Conservation (phyloP, 2,797 vertebrate species). For the Acrossocheilus fasciatus region DNA sequence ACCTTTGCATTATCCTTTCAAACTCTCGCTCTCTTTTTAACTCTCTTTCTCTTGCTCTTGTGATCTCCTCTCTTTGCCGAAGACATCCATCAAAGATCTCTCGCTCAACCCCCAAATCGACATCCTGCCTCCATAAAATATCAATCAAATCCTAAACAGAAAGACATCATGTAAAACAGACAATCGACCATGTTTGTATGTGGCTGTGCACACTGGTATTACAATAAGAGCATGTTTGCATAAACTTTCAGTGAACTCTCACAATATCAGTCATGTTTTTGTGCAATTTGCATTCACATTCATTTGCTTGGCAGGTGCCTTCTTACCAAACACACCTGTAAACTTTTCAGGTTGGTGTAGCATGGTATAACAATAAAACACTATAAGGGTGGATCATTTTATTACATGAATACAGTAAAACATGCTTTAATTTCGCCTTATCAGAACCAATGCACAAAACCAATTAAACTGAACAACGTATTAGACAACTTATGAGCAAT, state of each 20-base stretch:
- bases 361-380: neutral
- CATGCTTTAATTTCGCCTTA: neutral
- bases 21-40: slow-evolving; percentile 32
- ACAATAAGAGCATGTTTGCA: slow-evolving; percentile 29
- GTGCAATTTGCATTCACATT: slow-evolving; percentile 21
- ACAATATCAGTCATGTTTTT: slow-evolving; percentile 9
- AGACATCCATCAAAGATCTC: slow-evolving; percentile 86
- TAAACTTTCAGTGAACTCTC: slow-evolving; percentile 31
- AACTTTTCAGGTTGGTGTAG: neutral
- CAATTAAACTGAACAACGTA: neutral
- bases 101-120: slow-evolving; percentile 86
- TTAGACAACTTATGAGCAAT: neutral
- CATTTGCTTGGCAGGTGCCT: slow-evolving; percentile 26
- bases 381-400: neutral
- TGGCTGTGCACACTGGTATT: neutral
- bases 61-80: slow-evolving; percentile 60
- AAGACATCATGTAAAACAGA: slow-evolving; percentile 12
- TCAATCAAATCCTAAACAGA: slow-evolving; percentile 83
- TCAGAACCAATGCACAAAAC: neutral
- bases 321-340: slow-evolving; percentile 20
- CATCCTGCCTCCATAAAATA: slow-evolving; percentile 89
- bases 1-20: slow-evolving; percentile 29
- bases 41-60: slow-evolving; percentile 54
- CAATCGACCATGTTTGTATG: slow-evolving; percentile 13
- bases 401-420: neutral